Percentiles rank a stretch among this genome's conserved stretches.
Conservation (phyloP, 2,113 vertebrate species). For the Merops nubicus region DNA sequence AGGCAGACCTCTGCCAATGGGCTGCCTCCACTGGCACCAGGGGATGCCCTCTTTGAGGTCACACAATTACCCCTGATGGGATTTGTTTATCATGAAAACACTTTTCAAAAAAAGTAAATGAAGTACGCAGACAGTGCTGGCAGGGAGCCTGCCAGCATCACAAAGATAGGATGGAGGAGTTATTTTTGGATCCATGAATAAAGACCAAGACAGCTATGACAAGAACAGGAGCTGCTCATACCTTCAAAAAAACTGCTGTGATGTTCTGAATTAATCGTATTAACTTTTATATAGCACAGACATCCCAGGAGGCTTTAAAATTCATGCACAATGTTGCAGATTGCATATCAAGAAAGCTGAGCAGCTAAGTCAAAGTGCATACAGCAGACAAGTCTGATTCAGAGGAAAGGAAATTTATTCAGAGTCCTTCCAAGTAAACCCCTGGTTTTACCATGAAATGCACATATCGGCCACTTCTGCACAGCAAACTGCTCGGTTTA, state of each 20-base stretch:
- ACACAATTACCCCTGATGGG: background rate
- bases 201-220: background rate
- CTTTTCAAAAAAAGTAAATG: background rate
- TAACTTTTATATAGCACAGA: background rate
- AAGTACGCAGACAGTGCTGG: background rate
- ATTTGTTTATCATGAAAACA: background rate
- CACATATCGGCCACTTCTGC: background rate
- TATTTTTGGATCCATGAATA: background rate
- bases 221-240: background rate
- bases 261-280: background rate
- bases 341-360: background rate
- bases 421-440: background rate
- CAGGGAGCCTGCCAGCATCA: background rate
- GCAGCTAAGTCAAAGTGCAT: background rate
- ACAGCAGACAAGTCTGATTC: background rate
- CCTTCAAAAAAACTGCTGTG: background rate
- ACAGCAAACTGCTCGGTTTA: background rate
- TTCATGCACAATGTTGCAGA: background rate
- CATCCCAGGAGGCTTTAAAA: background rate
- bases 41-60: background rate
- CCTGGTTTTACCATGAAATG: background rate
- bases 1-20: background rate
- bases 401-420: background rate
- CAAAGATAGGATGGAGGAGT: background rate
- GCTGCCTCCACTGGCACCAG: fast-evolving